Evolutionary conservation across 2,113 vertebrate genomes (phyloP), one percentile per base, ranked within the genome.

Genomic region (Corydoras sp.): DNA sequence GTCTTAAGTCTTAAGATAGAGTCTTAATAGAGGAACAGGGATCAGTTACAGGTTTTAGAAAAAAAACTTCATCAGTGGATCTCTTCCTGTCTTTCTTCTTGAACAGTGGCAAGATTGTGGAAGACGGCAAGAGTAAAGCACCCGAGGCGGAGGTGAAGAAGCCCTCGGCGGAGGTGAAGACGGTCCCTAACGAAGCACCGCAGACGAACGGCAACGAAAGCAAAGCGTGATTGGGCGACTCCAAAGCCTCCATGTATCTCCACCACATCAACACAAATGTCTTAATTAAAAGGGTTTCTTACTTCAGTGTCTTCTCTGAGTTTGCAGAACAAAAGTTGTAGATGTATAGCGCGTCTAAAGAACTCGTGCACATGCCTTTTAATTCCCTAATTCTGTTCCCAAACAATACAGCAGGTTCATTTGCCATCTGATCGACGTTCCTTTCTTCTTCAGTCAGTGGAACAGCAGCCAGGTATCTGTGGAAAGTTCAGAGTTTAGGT

Each of bases 181-280:
- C 90, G 73, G 90, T 95, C 76, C 94, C 97, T 82, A 98, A 89
- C 6, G 97, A 99, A 82, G 94, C 96, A 85, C 92, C 93, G 81
- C 94, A 97, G 85, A 91, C 88, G 83, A 97, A 96, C 69, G 95
- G 92, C 77, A 94, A 88, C 0, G 97, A 99, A 77, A 98, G 96
- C 88, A 99, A 97, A 95, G 97, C 96, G 82, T 99, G 94, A 98
- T 89, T 78, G 80, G 29, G 30, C 79, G 79, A 82, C 76, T 82
- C 82, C 78, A 83, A 82, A 83, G 82, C 80, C 73, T 81, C 79
- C 76, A 66, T 78, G 77, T 80, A 75, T 80, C 80, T 80, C 78
- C 81, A 68, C 71, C 79, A 87, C 90, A 86, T 90, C 78, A 72
- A 70, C 69, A 73, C 65, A 62, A 69, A 84, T 79, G 81, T 78